Evolutionary conservation across 2,888 invertebrate species (phyloP).

Genomic region (Ethmia dodecea): DNA sequence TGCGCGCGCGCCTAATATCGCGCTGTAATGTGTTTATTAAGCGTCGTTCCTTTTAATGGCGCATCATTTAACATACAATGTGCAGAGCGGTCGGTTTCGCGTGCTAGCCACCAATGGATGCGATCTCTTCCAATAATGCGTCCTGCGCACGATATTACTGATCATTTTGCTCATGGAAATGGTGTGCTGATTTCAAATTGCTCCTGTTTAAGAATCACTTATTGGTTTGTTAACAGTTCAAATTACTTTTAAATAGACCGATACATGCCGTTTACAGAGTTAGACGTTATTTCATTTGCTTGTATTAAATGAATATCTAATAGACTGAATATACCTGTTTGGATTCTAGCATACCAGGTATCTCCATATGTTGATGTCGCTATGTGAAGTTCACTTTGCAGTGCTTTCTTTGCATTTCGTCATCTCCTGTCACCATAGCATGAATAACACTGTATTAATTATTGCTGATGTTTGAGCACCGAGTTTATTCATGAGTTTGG

Average conservation of each 20-base stretch:
- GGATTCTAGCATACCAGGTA: slow-evolving; percentile 14
- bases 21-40: slow-evolving; percentile 73
- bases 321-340: neutral
- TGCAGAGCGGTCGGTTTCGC: slow-evolving; percentile 54
- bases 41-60: slow-evolving; percentile 67
- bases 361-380: slow-evolving; percentile 37
- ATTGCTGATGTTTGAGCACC: slow-evolving; percentile 46
- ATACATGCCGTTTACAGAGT: neutral
- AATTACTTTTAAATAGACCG: neutral
- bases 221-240: slow-evolving; percentile 6
- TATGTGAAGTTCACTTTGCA: slow-evolving; percentile 37
- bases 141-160: slow-evolving; percentile 24
- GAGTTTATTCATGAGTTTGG: slow-evolving; percentile 46
- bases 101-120: slow-evolving; percentile 50
- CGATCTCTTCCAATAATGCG: slow-evolving; percentile 39
- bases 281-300: neutral
- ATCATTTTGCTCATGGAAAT: slow-evolving; percentile 11
- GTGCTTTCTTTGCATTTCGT: slow-evolving; percentile 45
- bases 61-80: slow-evolving; percentile 67
- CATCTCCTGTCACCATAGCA: slow-evolving; percentile 37
- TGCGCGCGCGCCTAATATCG: slow-evolving; percentile 68
- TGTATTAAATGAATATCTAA: neutral
- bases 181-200: slow-evolving; percentile 2
- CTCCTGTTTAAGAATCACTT: slow-evolving; percentile 9
- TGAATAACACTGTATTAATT: slow-evolving; percentile 55